Base-by-base conservation (phyloP, 2,888 invertebrate genomes). In the Patella caerulea region DNA sequence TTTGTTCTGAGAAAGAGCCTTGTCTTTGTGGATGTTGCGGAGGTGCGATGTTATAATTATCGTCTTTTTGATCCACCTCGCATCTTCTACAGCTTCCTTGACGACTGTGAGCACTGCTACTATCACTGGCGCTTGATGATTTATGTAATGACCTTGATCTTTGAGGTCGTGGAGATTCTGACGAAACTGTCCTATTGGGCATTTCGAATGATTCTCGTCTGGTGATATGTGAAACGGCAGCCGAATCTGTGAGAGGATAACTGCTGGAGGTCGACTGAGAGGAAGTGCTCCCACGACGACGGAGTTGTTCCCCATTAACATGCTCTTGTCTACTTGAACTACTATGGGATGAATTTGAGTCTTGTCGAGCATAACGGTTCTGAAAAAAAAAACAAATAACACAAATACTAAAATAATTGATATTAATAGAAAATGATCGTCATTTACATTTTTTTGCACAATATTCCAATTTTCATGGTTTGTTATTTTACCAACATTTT, bases 291-390 rank as follows among this genome's bases (percentile, higher is more conserved):
- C 90, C 89, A 24, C 91, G 82, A 59, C 88, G 83, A 15, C 86
- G 82, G 12, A 86, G 77, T 9, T 83, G 75, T 74, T 88, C 87
- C 9, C 88, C 89, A 73, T 86, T 85, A 56, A 84, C 79, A 4
- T 83, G 82, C 24, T 88, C 88, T 78, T 85, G 86, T 45, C 86
- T 86, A 79, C 88, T 83, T 56, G 88, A 87, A 80, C 88, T 88
- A 77, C 87, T 88, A 74, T 87, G 85, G 11, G 89, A 89, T 34
- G 88, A 89, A 7, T 85, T 81, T 11, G 89, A 89, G 79, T 91
- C 91, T 76, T 90, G 90, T n/a, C 90, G 87, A 77, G 87, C 86
- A 83, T 90, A 91, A 53, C 90, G 88, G n/a, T 86, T 86, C 86
- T 87, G 85, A 45, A 86, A 86, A 53, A n/a, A 79, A 52, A 45